A percentile compares a stretch with the other conserved stretches of the same genome.
Evolutionary conservation across 2,888 invertebrate genomes (phyloP).

Genomic region (Norana najaformis): DNA sequence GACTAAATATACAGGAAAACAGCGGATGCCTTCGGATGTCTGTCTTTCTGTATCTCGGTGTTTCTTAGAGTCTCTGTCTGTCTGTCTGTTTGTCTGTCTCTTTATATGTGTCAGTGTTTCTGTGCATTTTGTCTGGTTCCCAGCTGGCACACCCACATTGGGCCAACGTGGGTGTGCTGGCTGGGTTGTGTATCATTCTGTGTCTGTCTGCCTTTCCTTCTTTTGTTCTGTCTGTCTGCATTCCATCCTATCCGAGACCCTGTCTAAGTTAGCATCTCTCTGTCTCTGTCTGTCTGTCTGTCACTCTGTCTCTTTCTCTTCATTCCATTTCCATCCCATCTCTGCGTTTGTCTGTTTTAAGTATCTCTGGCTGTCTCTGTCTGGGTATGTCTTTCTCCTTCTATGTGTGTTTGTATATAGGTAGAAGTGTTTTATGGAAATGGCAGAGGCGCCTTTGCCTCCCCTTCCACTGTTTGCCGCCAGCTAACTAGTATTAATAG

Average conservation of each 20-base stretch:
- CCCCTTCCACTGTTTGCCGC: neutral
- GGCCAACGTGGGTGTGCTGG: no score
- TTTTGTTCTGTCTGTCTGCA: neutral
- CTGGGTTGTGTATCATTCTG: no score
- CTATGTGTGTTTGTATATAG: neutral
- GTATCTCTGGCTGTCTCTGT: neutral
- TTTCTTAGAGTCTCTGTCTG: no score
- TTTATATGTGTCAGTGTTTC: no score
- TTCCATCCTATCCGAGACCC: no score
- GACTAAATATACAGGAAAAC: neutral
- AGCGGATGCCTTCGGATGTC: neutral
- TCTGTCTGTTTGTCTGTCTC: no score
- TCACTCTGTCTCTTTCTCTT: neutral
- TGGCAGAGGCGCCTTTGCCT: neutral
- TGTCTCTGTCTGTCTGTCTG: no score
- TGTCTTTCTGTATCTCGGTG: neutral
- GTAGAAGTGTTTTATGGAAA: neutral
- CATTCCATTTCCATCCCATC: neutral
- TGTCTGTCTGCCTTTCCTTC: neutral
- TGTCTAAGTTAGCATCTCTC: no score
- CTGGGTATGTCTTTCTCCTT: neutral
- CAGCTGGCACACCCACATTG: no score
- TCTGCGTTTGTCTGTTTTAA: neutral
- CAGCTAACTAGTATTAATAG: neutral
- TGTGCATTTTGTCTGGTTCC: no score